These are phyloP conservation scores for Nomada lathburiana DNA, from an alignment of 2,888 invertebrate species.

Conservation along the genomic window DNA sequence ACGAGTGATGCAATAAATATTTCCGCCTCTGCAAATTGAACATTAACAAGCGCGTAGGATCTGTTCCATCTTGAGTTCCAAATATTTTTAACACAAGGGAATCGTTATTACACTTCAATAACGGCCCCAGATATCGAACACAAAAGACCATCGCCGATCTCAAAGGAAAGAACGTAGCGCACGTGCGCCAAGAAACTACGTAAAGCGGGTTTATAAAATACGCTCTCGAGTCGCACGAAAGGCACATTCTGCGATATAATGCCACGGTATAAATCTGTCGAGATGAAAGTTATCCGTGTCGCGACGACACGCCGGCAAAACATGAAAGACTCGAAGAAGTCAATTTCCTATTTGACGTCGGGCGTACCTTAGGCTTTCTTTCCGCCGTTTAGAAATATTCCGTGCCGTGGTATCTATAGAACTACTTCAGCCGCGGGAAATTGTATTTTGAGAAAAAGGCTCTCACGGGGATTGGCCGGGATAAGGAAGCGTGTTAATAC, in stretches of 20 bases:
- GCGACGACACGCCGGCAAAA: conserved; percentile 6
- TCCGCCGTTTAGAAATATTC: conserved; percentile 29
- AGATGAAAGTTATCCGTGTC: conserved; percentile 26
- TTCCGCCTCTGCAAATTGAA: too few relatives aligned
- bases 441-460: conserved; percentile 35
- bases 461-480: conserved; percentile 30
- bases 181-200: not conserved
- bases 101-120: too few relatives aligned
- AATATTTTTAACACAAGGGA: too few relatives aligned
- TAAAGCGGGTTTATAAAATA: not conserved
- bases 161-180: not conserved
- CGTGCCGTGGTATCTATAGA: conserved; percentile 12
- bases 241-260: not conserved
- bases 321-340: conserved; percentile 28
- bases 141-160: too few relatives aligned
- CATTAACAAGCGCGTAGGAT: too few relatives aligned
- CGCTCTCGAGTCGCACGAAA: not conserved
- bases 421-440: conserved; percentile 28
- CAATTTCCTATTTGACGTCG: conserved; percentile 17
- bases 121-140: too few relatives aligned
- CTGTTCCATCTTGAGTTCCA: too few relatives aligned
- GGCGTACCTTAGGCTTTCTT: conserved; percentile 12
- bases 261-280: conserved; percentile 12
- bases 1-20: too few relatives aligned
- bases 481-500: conserved; percentile 37